Evolutionary conservation across 2,888 invertebrate genomes (phyloP).

Genomic region (Callyntrura guangdongensis): DNA sequence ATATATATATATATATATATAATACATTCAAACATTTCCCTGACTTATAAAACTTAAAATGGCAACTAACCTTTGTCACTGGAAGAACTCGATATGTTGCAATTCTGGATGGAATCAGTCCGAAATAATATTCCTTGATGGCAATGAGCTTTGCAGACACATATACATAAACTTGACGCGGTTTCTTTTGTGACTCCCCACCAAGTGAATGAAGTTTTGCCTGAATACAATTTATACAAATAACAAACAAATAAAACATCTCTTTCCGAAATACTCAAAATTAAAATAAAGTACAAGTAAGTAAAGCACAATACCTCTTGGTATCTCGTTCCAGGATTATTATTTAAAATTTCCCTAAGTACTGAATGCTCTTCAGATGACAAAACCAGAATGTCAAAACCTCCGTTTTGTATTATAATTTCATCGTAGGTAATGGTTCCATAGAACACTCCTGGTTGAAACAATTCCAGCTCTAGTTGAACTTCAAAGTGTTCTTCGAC

Average conservation of each 20-base stretch:
- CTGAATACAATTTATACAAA: too few relatives aligned
- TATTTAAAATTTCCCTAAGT: constrained; percentile 76
- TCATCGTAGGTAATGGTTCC: constrained; percentile 81
- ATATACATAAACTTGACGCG: constrained; percentile 81
- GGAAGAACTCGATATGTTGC: constrained; percentile 83
- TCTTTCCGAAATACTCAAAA: too few relatives aligned
- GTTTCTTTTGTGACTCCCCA: constrained; percentile 78
- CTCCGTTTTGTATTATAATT: constrained; percentile 81
- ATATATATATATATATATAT: too few relatives aligned
- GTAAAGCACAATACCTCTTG: constrained; percentile 72
- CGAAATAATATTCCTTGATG: constrained; percentile 83
- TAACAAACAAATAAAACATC: too few relatives aligned
- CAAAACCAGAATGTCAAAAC: constrained; percentile 83
- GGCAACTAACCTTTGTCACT: constrained; percentile 81
- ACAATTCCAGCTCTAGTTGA: constrained; percentile 80
- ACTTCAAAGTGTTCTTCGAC: constrained; percentile 74
- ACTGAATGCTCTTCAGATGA: constrained; percentile 81
- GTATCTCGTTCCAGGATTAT: constrained; percentile 80
- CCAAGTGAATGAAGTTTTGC: constrained; percentile 63
- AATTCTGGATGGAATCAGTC: constrained; percentile 81
- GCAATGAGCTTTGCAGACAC: constrained; percentile 80
- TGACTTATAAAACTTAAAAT: too few relatives aligned
- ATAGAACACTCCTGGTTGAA: constrained; percentile 81
- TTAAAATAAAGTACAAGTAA: neutral
- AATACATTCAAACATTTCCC: too few relatives aligned